These are phyloP conservation scores for Corynorhinus townsendii DNA, from an alignment of 2,113 vertebrate species.

Conservation along the genomic window DNA sequence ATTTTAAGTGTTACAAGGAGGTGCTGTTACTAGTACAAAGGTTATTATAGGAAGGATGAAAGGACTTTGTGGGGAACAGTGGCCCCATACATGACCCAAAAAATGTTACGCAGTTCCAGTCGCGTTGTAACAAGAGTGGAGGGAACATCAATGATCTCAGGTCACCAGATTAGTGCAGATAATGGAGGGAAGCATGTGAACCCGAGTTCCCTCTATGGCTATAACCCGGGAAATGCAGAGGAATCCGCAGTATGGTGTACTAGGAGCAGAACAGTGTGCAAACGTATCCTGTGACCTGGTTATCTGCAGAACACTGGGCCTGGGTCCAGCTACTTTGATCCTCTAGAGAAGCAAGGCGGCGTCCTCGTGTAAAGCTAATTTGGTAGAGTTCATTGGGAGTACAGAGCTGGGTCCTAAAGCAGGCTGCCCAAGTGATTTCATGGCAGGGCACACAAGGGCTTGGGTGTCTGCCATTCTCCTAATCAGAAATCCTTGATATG, in stretches of 20 bases:
- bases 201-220: constrained; percentile 29
- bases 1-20: constrained; percentile 66
- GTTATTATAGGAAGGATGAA: constrained; percentile 47
- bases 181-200: constrained; percentile 55
- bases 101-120: constrained; percentile 60
- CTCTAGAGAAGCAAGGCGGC: constrained; percentile 74
- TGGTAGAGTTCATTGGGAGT: constrained; percentile 80
- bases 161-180: constrained; percentile 66
- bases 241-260: constrained; percentile 71
- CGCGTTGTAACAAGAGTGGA: constrained; percentile 31
- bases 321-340: constrained; percentile 81
- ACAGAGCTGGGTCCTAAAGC: constrained; percentile 54
- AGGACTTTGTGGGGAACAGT: constrained; percentile 24
- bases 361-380: constrained; percentile 79
- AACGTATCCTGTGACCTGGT: constrained; percentile 81
- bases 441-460: constrained; percentile 9
- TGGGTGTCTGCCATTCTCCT: not conserved
- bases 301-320: constrained; percentile 80
- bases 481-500: constrained; percentile 15
- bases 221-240: constrained; percentile 72
- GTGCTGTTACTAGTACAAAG: constrained; percentile 66
- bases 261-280: constrained; percentile 74
- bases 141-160: constrained; percentile 44
- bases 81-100: constrained; percentile 50
- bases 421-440: constrained; percentile 44